Evolutionary conservation across 2,797 vertebrate genomes (phyloP).

Genomic region (Acanthurus lineatus): DNA sequence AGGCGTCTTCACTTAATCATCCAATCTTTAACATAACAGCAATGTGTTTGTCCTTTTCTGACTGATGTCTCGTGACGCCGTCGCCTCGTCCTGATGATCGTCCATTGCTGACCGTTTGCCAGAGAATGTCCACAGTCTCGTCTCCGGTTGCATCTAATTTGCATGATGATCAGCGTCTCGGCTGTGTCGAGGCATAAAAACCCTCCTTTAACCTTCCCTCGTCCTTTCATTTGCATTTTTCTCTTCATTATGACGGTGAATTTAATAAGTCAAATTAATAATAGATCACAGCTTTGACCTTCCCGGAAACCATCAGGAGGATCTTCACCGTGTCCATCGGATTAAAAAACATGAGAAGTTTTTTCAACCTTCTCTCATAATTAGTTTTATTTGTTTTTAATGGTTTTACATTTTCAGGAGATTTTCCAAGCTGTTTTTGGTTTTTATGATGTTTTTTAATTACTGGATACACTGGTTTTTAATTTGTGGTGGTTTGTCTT

Average conservation of each 20-base stretch:
- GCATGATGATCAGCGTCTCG: conserved; percentile 28
- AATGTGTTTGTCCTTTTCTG: no score
- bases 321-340: background rate
- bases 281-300: conserved; percentile 36
- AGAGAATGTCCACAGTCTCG: background rate
- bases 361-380: background rate
- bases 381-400: background rate
- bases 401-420: background rate
- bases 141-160: conserved; percentile 1
- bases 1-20: no score
- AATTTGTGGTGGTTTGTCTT: no score
- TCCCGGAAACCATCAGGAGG: background rate
- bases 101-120: no score
- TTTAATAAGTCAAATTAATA: conserved; percentile 50
- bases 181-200: conserved; percentile 16
- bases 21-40: no score
- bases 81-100: no score
- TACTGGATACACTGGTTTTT: no score
- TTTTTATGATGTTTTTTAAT: background rate
- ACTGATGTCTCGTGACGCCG: no score
- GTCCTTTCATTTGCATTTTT: conserved; percentile 47
- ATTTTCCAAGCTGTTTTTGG: no score
- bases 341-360: conserved; percentile 15
- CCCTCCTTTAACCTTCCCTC: conserved; percentile 26
- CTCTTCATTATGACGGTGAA: conserved; percentile 15